Conservation (phyloP, 2,113 vertebrate species). For the Poeciliopsis occidentalis region DNA sequence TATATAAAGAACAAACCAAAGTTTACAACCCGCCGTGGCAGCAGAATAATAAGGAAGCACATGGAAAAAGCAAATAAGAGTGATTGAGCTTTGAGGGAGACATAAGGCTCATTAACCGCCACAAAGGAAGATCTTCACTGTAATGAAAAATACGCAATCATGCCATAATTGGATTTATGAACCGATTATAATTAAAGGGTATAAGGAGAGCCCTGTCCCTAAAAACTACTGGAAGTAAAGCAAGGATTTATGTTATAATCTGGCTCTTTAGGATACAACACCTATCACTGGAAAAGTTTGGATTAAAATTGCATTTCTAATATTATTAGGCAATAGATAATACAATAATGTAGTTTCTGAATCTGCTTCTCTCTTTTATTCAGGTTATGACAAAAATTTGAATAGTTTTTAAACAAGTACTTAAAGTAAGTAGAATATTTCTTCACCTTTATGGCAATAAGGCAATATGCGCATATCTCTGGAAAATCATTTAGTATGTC, state of each 20-base stretch:
- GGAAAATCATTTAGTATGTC: background rate
- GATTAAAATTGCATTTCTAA: background rate
- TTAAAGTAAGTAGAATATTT: background rate
- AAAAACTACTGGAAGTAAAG: background rate
- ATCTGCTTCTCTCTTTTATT: background rate
- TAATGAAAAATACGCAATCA: constrained; percentile 3
- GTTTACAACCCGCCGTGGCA: too few species aligned
- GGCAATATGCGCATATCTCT: background rate
- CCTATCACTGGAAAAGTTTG: background rate
- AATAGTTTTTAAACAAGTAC: background rate
- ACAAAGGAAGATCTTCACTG: background rate
- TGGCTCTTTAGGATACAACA: background rate
- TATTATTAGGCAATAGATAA: background rate
- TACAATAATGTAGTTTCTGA: background rate
- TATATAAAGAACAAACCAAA: too few species aligned
- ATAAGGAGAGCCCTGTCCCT: background rate
- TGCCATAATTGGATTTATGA: constrained; percentile 12
- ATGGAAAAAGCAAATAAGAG: background rate
- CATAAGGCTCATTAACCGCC: background rate
- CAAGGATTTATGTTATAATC: background rate
- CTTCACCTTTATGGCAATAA: background rate
- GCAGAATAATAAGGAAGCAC: constrained; percentile 4
- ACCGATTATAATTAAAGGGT: background rate
- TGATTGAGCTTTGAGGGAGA: background rate
- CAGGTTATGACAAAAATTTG: too few species aligned